Evolutionary conservation across 2,113 vertebrate genomes (phyloP).

Genomic region (Smithornis capensis): DNA sequence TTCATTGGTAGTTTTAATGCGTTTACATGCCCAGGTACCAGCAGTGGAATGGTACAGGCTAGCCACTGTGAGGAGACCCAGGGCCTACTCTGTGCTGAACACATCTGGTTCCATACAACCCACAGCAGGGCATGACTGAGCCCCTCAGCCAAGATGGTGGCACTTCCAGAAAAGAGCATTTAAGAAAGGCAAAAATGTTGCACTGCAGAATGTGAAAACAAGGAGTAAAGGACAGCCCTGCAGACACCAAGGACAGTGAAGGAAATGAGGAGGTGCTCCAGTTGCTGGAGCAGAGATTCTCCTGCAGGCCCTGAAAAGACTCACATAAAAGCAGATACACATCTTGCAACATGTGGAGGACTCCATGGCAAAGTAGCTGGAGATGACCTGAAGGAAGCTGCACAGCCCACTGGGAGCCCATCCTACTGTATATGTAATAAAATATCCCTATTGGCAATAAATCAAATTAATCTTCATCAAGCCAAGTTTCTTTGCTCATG

Average conservation of each 20-base stretch:
- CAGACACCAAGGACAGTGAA: neutral
- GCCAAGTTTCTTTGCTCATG: neutral
- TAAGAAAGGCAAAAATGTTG: neutral
- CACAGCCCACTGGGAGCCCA: neutral
- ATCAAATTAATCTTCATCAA: neutral
- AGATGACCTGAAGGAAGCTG: neutral
- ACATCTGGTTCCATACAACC: accelerated
- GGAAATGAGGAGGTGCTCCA: neutral
- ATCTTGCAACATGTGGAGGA: neutral
- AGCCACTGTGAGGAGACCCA: neutral
- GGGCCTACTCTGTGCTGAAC: neutral
- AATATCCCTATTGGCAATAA: neutral
- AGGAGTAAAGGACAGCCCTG: neutral
- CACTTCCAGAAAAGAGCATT: neutral
- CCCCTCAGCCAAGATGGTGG: neutral
- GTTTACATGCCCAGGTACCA: neutral
- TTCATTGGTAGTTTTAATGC: neutral
- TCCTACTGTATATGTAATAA: neutral
- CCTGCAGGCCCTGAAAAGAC: neutral
- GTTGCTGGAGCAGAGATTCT: neutral
- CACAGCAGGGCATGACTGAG: neutral
- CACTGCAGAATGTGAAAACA: neutral
- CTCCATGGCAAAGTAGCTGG: neutral
- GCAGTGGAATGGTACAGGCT: neutral
- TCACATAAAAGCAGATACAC: neutral